Conservation (phyloP, 2,888 invertebrate genomes). For the Subacronicta megacephala region DNA sequence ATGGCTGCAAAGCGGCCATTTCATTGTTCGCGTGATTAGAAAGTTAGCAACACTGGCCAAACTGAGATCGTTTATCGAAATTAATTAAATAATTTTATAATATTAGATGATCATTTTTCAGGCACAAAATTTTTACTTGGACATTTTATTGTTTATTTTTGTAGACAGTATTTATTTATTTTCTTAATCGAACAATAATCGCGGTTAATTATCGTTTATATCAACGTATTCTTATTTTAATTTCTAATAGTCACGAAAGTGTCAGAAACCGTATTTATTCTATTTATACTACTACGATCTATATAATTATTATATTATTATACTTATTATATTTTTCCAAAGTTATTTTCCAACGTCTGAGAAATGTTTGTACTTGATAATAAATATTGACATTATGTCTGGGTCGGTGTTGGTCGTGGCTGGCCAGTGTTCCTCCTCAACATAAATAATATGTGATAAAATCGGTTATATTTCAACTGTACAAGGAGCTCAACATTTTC, state of each 20-base stretch:
- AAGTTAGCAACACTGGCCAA: conserved; percentile 52
- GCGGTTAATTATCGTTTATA: no score
- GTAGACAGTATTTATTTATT: not conserved
- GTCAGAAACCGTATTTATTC: no score
- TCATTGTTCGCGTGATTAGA: conserved; percentile 68
- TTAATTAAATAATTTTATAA: conserved; percentile 32
- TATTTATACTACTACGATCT: no score
- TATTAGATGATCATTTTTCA: not conserved
- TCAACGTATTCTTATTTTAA: no score
- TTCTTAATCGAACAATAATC: no score
- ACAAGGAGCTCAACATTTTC: conserved; percentile 26
- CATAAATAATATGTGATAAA: conserved; percentile 49
- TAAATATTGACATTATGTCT: conserved; percentile 36
- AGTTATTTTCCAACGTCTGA: conserved; percentile 5
- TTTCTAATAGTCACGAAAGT: no score
- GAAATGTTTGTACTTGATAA: conserved; percentile 22
- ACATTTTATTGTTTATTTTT: not conserved
- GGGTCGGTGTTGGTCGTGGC: conserved; percentile 27
- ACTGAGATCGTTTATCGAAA: conserved; percentile 54
- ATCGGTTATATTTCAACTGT: conserved; percentile 37
- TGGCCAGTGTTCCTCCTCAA: conserved; percentile 33
- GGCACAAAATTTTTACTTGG: not conserved
- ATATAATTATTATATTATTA: no score
- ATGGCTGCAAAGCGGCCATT: conserved; percentile 40
- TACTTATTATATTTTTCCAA: not conserved